A percentile compares a stretch with the other conserved stretches of the same genome.
phyloP scores from a whole-genome alignment of 2,113 vertebrate genomes.

The Delphinus delphis region DNA sequence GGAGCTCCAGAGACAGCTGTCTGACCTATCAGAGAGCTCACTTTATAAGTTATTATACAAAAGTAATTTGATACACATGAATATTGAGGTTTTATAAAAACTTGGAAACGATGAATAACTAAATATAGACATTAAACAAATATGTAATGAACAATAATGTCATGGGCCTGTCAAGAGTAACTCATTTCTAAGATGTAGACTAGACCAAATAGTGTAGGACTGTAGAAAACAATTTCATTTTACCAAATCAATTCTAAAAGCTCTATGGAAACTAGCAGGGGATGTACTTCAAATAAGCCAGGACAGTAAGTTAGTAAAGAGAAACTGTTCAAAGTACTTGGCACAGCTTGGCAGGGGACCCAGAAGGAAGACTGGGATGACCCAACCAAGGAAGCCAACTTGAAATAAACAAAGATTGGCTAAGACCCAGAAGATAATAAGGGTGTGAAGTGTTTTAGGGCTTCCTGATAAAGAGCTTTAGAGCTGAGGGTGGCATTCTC shows the following conservation, averaged over 20 bases:
- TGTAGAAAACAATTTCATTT: conserved; percentile 20
- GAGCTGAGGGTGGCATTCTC: neutral
- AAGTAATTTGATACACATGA: conserved; percentile 20
- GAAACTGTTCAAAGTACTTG: neutral
- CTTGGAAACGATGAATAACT: neutral
- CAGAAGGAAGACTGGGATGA: conserved; percentile 49
- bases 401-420: conserved; percentile 70
- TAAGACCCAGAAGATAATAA: conserved; percentile 24
- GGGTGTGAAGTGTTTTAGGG: conserved; percentile 57
- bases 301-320: neutral
- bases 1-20: neutral
- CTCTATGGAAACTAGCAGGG: neutral
- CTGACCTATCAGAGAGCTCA: neutral
- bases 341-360: conserved; percentile 14
- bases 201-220: neutral
- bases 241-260: neutral
- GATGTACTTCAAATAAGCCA: neutral
- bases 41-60: neutral
- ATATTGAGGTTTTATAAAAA: conserved; percentile 23
- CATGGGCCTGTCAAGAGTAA: neutral
- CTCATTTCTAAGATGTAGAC: conserved; percentile 7
- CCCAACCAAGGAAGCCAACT: conserved; percentile 63
- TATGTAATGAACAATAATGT: neutral
- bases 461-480: conserved; percentile 50
- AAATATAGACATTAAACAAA: conserved; percentile 47